These are phyloP conservation scores for Pangasius krempfi DNA, from an alignment of 2,797 vertebrate species.

Conservation along the genomic window DNA sequence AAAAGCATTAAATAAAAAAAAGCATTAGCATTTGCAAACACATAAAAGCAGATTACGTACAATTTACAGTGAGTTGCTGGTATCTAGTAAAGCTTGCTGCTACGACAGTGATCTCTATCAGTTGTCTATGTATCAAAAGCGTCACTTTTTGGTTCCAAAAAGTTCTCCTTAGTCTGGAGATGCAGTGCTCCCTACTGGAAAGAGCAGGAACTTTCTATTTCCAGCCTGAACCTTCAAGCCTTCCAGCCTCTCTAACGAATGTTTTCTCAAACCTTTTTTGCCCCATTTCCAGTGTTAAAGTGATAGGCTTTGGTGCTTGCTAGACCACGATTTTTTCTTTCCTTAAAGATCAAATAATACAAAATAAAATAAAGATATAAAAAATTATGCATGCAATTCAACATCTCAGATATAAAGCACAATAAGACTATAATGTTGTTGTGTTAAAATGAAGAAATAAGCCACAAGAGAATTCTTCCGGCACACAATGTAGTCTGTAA, in stretches of 20 bases:
- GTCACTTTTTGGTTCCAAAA: neutral
- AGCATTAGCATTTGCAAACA: neutral
- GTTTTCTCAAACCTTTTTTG: neutral
- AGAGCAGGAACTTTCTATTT: constrained; percentile 35
- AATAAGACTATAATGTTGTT: neutral
- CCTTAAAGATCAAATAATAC: neutral
- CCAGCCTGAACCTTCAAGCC: neutral
- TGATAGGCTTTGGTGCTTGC: neutral
- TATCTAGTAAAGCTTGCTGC: neutral
- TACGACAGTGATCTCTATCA: neutral
- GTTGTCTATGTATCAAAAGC: neutral
- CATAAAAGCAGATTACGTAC: neutral
- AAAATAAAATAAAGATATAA: neutral
- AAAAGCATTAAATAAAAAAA: no score
- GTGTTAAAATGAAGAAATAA: neutral
- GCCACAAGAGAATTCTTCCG: neutral
- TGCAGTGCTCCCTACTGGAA: constrained; percentile 59
- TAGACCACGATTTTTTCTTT: neutral
- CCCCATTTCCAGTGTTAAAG: neutral
- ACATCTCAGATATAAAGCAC: neutral
- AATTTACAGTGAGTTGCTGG: neutral
- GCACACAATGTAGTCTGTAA: neutral
- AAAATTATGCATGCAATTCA: neutral
- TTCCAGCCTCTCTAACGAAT: neutral
- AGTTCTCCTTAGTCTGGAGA: constrained; percentile 31